phyloP scores from a whole-genome alignment of 2,113 vertebrate genomes.

The Canis aureus region DNA sequence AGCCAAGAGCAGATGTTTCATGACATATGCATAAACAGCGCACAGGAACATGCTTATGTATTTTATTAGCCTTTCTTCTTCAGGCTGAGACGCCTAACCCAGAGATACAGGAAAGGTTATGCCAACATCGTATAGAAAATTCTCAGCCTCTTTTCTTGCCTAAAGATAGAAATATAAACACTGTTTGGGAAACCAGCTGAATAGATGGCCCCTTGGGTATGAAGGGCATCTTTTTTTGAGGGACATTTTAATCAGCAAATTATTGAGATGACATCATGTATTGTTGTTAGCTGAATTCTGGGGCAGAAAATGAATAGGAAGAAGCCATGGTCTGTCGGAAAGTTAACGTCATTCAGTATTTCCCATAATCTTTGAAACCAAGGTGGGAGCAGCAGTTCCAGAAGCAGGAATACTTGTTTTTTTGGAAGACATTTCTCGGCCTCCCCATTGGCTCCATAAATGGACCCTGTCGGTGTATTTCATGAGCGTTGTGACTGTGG shows the following conservation, averaged over 20 bases:
- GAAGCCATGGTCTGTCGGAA: constrained; percentile 76
- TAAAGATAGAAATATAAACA: constrained; percentile 76
- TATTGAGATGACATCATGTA: constrained; percentile 79
- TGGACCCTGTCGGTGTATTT: neutral
- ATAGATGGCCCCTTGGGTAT: constrained; percentile 73
- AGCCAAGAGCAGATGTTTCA: constrained; percentile 74
- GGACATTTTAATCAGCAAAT: constrained; percentile 74
- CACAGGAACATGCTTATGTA: neutral
- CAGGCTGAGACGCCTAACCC: constrained; percentile 46
- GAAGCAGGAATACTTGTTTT: constrained; percentile 65
- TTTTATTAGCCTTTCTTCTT: constrained; percentile 73
- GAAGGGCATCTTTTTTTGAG: constrained; percentile 72
- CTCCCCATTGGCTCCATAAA: neutral
- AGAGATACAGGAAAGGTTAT: constrained; percentile 72
- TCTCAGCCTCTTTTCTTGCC: constrained; percentile 70
- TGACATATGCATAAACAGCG: constrained; percentile 65
- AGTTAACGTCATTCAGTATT: constrained; percentile 76
- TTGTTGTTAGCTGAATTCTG: constrained; percentile 81
- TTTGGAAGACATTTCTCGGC: constrained; percentile 3
- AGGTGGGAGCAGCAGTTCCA: constrained; percentile 63
- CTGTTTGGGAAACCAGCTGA: constrained; percentile 58
- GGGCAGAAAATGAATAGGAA: constrained; percentile 80
- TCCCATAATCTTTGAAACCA: constrained; percentile 78
- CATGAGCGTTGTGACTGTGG: neutral
- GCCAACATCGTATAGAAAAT: constrained; percentile 74